Evolutionary conservation across 2,888 invertebrate genomes (phyloP), one percentile per base, ranked within the genome.

Genomic region (Smittia sp.): DNA sequence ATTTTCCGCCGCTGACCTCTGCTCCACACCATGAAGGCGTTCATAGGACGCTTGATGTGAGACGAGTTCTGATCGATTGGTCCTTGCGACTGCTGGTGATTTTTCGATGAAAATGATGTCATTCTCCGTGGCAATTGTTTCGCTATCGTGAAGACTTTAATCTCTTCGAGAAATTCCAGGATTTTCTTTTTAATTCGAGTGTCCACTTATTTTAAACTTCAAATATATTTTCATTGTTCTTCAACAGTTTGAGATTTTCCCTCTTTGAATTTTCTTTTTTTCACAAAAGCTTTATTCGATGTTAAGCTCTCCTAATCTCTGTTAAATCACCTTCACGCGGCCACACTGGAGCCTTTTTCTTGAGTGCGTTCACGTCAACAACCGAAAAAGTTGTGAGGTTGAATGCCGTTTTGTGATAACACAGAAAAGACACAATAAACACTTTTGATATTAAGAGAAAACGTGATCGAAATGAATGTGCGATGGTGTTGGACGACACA

Each of bases 41-140:
- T 95, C 95, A 95, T 95, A 0, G 95, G 95, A 77, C 95, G 85
- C 82, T 97, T 97, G 77, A 97, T 94, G 81, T 95, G 94, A 80
- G 91, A 90, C 77, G 83, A 46, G 83, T 75, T 83, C 86, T 74
- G 84, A 81, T 74, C 80, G 73, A 75, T 75, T 74, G 66, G 54
- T 18, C 20, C 58, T 7, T 58, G 18, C 65, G 75, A 39, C 58
- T 69, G 69, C 20, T 67, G 67, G 18, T 13, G 72, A 62, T 4
- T 58, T 20, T 73, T 73, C 7, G 73, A 46, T n/a, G 73, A 73
- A 46, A 73, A 73, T 13, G 65, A 20, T 6, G 73, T 65, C 73
- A 73, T 73, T 46, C 25, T 46, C n/a, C 41, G 9, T 11, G 20
- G 1, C 0, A 25, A 13, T 1, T 13, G 6, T 62, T 72, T 72